A percentile compares a stretch with the other conserved stretches of the same genome.
phyloP scores from a whole-genome alignment of 2,113 vertebrate genomes.

The Corythornis cristatus region DNA sequence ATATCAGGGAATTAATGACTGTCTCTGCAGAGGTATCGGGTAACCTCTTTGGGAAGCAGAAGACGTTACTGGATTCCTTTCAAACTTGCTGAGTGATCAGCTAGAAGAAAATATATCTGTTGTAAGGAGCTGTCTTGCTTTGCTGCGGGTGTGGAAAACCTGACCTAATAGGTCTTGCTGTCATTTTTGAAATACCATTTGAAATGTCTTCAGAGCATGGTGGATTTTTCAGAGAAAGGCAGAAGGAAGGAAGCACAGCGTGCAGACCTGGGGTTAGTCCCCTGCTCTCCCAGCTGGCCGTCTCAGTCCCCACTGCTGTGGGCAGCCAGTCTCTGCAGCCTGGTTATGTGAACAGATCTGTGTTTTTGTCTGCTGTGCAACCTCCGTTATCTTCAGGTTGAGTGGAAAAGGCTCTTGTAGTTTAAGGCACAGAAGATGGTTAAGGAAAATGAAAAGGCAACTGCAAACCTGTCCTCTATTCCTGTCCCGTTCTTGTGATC shows the following conservation, averaged over 20 bases:
- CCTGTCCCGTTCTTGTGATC: rapidly evolving
- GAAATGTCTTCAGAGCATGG: neutral
- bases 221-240: neutral
- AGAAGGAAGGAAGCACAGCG: neutral
- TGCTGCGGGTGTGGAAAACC: neutral
- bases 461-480: neutral
- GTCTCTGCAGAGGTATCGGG: neutral
- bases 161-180: neutral
- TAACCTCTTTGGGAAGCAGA: neutral
- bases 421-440: neutral
- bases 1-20: neutral
- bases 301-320: neutral
- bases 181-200: neutral
- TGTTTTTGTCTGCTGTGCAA: neutral
- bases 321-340: neutral
- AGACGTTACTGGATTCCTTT: neutral
- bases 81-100: neutral
- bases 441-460: neutral
- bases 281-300: rapidly evolving
- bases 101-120: neutral
- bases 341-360: neutral
- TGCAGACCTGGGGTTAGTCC: neutral
- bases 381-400: neutral
- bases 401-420: neutral
- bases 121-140: neutral